These are phyloP conservation scores for Lophura nycthemera DNA, from an alignment of 2,113 vertebrate genomes.

Conservation along the genomic window DNA sequence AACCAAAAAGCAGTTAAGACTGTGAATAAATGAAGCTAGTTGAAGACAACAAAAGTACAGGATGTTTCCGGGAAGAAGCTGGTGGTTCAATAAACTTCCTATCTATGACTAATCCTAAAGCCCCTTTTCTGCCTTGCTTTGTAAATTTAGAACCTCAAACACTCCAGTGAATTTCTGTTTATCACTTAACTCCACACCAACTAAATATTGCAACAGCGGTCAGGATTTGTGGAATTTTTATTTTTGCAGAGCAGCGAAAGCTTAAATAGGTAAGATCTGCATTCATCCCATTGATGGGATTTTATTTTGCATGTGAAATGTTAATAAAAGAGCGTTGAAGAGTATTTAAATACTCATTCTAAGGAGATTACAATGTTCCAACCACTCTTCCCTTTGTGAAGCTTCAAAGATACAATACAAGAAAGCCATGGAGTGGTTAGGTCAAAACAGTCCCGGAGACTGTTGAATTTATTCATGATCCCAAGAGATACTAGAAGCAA, in stretches of 20 bases:
- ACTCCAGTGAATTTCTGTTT: not conserved
- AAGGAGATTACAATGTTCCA: not conserved
- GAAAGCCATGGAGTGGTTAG: not conserved
- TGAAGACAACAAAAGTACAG: slow-evolving; percentile 56
- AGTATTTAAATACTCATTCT: not conserved
- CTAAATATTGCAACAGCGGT: not conserved
- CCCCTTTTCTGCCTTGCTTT: not conserved
- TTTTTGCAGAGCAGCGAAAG: not conserved
- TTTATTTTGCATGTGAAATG: slow-evolving; percentile 1
- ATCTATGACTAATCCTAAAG: slow-evolving; percentile 39
- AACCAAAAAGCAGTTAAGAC: slow-evolving; percentile 17
- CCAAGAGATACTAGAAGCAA: not conserved
- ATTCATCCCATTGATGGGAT: not conserved
- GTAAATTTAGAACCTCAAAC: slow-evolving; percentile 13
- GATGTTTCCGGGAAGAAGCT: slow-evolving; percentile 54
- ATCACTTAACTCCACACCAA: slow-evolving; percentile 24
- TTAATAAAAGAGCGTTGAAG: not conserved
- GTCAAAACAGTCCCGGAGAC: not conserved
- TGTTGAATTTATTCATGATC: not conserved
- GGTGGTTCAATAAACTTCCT: slow-evolving; percentile 39
- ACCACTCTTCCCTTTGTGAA: not conserved
- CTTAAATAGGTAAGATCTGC: not conserved
- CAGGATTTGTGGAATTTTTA: not conserved
- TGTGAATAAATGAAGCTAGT: slow-evolving; percentile 6
- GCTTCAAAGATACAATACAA: not conserved